Base-by-base conservation (phyloP, 2,113 vertebrate species). In the Patagioenas fasciata region DNA sequence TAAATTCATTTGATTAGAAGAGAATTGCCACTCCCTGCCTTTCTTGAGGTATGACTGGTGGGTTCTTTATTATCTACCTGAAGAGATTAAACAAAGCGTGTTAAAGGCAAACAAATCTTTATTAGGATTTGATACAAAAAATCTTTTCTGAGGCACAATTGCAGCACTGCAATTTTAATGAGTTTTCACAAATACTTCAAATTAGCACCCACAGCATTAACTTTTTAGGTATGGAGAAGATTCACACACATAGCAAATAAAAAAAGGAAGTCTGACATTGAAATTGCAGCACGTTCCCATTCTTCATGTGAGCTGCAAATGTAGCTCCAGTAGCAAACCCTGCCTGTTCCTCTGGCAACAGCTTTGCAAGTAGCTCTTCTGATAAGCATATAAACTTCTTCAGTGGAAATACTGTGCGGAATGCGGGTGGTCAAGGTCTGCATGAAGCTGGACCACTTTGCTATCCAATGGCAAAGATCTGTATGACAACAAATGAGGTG, bases 61-160 rank as follows among this genome's bases (percentile, higher is more conserved):
- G 1, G 0, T 48, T 85, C 54, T 80, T 57, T 88, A 53, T 93
- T 91, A 56, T 69, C 70, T 86, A 91, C 53, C 74, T 93, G 81
- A 85, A 72, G 19, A 40, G 38, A 85, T 95, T 94, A 75, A 97
- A 82, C 50, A 80, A 87, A 79, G 65, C 84, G 51, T 54, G 64
- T 77, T 86, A n/a, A 66, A 79, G 54, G 50, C 34, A 73, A 48
- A 54, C 34, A 73, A 48, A 51, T 77, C 75, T 91, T 96, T 91
- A 31, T 75, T 85, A 91, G 67, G n/a, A 48, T 87, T 89, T 91
- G 78, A 67, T 82, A 69, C 62, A 73, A 85, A 90, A 89, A 53
- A 5, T 14, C 20, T 79, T 86, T 91, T 85, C 62, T 80, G 44
- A 79, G 88, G 71, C 70, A 90, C 0, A 1, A 57, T 6, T 88